Conservation (phyloP, 2,888 invertebrate species). For the Lithophane semibrunnea region DNA sequence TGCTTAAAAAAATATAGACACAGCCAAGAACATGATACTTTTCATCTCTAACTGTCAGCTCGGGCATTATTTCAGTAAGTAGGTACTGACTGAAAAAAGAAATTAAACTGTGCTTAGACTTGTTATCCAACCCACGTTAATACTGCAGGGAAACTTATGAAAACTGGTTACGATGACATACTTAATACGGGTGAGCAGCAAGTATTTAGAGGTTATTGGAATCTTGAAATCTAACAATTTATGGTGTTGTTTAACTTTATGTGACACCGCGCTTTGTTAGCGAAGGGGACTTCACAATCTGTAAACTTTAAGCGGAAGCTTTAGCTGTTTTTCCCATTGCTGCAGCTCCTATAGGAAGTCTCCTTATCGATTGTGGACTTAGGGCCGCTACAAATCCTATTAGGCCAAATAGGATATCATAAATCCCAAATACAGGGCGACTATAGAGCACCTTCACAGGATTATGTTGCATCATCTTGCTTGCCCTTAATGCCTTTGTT, state of each 20-base stretch:
- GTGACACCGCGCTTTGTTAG: conserved; percentile 21
- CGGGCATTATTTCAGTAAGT: neutral
- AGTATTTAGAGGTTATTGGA: conserved; percentile 35
- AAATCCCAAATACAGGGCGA: neutral
- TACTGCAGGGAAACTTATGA: conserved; percentile 11
- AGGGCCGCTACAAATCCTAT: neutral
- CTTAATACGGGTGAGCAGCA: conserved; percentile 22
- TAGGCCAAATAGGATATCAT: neutral
- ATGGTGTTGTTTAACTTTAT: conserved; percentile 18
- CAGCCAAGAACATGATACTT: neutral
- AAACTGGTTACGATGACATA: conserved; percentile 42
- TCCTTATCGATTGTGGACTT: neutral
- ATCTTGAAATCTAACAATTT: conserved; percentile 51
- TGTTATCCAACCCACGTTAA: neutral
- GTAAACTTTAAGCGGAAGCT: neutral
- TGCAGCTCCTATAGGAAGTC: neutral
- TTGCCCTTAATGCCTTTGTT: no score
- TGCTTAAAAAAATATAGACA: neutral
- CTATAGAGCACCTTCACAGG: neutral
- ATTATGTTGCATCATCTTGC: neutral
- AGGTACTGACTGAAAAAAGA: neutral
- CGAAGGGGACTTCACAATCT: conserved; percentile 8
- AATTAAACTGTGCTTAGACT: neutral
- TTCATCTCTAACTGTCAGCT: neutral
- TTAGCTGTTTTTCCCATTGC: neutral